phyloP scores from a whole-genome alignment of 2,797 vertebrate species.

The Percopsis omiscomaycus region DNA sequence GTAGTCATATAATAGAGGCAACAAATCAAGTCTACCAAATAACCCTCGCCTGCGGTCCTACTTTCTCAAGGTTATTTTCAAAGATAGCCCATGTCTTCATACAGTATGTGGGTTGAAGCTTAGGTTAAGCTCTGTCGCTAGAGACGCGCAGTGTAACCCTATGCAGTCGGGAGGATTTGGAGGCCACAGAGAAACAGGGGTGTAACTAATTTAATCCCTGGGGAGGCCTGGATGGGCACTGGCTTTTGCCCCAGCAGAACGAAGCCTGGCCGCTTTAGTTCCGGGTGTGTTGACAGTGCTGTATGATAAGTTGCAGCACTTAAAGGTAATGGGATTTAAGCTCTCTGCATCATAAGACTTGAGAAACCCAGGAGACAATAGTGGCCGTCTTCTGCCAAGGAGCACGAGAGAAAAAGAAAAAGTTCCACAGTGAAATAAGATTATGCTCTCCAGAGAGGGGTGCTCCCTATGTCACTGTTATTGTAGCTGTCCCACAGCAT shows the following conservation, averaged over 20 bases:
- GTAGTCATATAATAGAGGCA: slow-evolving; percentile 73
- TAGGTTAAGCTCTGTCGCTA: slow-evolving; percentile 66
- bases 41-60: slow-evolving; percentile 71
- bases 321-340: slow-evolving; percentile 68
- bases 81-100: slow-evolving; percentile 74
- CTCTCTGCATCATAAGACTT: slow-evolving; percentile 55
- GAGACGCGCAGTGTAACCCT: slow-evolving; percentile 64
- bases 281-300: slow-evolving; percentile 31
- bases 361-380: slow-evolving; percentile 57
- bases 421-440: slow-evolving; percentile 59
- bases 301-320: slow-evolving; percentile 59
- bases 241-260: slow-evolving; percentile 59
- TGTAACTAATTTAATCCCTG: slow-evolving; percentile 73
- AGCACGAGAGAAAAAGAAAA: slow-evolving; percentile 56
- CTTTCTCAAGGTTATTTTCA: slow-evolving; percentile 82
- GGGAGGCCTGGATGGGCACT: slow-evolving; percentile 58
- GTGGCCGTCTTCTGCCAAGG: slow-evolving; percentile 41
- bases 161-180: slow-evolving; percentile 49
- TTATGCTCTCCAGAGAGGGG: slow-evolving; percentile 49
- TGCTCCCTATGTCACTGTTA: slow-evolving; percentile 56
- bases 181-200: slow-evolving; percentile 48
- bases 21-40: slow-evolving; percentile 68
- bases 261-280: slow-evolving; percentile 52
- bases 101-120: slow-evolving; percentile 73
- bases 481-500: slow-evolving; percentile 42